Base-by-base conservation (phyloP, 2,113 vertebrate species). In the Cebus imitator region DNA sequence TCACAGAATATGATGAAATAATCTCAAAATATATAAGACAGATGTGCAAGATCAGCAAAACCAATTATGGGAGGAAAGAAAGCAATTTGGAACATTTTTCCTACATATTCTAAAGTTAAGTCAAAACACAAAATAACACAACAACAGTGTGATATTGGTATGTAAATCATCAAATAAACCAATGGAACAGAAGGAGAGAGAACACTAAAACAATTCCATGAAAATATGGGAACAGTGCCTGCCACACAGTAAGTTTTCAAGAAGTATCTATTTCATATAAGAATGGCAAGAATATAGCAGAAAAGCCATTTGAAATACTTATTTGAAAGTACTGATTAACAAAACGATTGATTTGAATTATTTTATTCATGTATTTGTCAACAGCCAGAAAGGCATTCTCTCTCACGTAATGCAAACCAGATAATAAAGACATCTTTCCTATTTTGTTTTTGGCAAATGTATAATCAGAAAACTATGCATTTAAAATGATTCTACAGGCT, bases 91-190 rank as follows among this genome's bases (percentile, higher is more conserved):
- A 86, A 16, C 18, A 48, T 52, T 85, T 78, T n/a, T 93, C 48
- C 58, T 83, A 80, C 13, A 82, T 50, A 64, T 40, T 87, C 70
- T 84, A 84, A n/a, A 94, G 75, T 27, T 90, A 40, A 92, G 9
- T 76, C 17, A 96, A 96, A 68, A 72, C 55, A 75, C 8, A 61
- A 83, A 95, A 90, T 27, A 96, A 92, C 4, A 21, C 66, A 81
- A 45, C 18, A 91, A 80, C 3, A 55, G 21, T 12, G 72, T 52
- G 55, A 6, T 58, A 50, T 0, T 64, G 20, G 32, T 57, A 52
- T 10, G 8, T 11, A 13, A 87, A 48, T 48, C 25, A 80, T 32
- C 66, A 85, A 92, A 14, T 25, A 92, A n/a, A 91, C 35, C 43
- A 88, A 55, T 12, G 50, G 32, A 64, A 86, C 30, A 86, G 58